Base-by-base conservation (phyloP, 2,113 vertebrate genomes). In the Tretioscincus oriximinensis region DNA sequence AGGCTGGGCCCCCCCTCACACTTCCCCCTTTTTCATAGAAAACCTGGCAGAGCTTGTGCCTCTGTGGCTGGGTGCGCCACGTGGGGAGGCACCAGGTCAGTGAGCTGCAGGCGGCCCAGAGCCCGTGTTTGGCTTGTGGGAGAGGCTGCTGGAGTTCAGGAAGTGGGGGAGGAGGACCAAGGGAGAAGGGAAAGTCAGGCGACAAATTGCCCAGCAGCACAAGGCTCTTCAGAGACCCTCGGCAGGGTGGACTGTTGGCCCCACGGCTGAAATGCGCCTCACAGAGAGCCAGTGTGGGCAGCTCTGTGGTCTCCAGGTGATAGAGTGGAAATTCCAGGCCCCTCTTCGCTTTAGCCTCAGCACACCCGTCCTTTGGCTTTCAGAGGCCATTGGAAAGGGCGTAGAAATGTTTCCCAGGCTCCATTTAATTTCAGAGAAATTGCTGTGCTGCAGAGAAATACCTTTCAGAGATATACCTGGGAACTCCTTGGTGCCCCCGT, bases 121-220 rank as follows among this genome's bases (percentile, higher is more conserved):
- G 5, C 12, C 81, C 4, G 22, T 78, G 80, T 93, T 92, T 91
- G 67, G 79, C 81, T 87, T 82, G 88, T 86, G 89, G 86, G 85
- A 88, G 74, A 67, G 83, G 86, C 85, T 74, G 72, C 82, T 60
- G 77, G 78, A 76, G 26, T 78, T 54, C 35, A 76, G 83, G 81
- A 80, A 88, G 24, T 24, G 20, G 18, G 71, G 29, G 16, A 58
- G 45, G 7, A 31, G 14, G n/a, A 29, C 16, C 1, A 28, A 74
- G 31, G 2, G 0, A 72, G 64, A 58, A 81, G 80, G 35, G 88
- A 87, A 80, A 68, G 77, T 0, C 7, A 76, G 77, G 80, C 5
- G 83, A 82, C 0, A 7, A 31, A 64, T 73, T 79, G 80, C 21
- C 76, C 64, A 68, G 10, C 26, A 47, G 11, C 35, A 24, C 41